A percentile compares a stretch with the other conserved stretches of the same genome.
These are phyloP conservation scores for western clawed frog (Xenopus tropicalis) DNA, from an alignment of 2,113 vertebrate genomes.

Conservation along the genomic window UCB_Xtro_10.0 CM004450.2:63467501-63468000, in stretches of 20 bases:
- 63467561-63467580: background rate
- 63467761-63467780: background rate
- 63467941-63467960: too few relatives aligned
- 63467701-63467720: background rate
- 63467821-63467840: too few relatives aligned
- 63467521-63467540: background rate
- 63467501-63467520: too few relatives aligned
- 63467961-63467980: too few relatives aligned
- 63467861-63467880: too few relatives aligned
- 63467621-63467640: background rate
- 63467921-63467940: too few relatives aligned
- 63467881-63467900: too few relatives aligned
- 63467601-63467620: background rate
- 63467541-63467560: background rate
- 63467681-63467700: background rate
- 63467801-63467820: too few relatives aligned
- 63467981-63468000: too few relatives aligned
- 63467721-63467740: background rate
- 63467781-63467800: background rate
- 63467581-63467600: background rate
- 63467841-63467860: too few relatives aligned
- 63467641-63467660: background rate
- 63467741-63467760: background rate
- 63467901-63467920: too few relatives aligned
- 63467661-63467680: too few relatives aligned